These are phyloP conservation scores for Chesias legatella DNA, from an alignment of 2,888 invertebrate genomes.

Conservation along the genomic window DNA sequence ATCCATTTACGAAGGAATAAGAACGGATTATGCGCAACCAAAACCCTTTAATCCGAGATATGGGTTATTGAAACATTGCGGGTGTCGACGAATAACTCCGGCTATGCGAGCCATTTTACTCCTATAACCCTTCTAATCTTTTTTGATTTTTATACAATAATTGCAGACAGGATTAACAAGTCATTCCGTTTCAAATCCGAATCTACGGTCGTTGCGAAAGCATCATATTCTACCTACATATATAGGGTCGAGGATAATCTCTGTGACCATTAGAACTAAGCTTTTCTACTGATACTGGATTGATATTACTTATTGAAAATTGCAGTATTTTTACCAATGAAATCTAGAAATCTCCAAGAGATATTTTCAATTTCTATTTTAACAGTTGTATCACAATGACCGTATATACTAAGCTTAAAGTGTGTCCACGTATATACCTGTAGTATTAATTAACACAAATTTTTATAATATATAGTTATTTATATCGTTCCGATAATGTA, in stretches of 20 bases:
- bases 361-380: no score
- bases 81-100: constrained; percentile 54
- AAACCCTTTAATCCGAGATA: constrained; percentile 67
- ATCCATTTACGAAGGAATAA: constrained; percentile 73
- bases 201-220: constrained; percentile 10
- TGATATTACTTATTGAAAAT: neutral
- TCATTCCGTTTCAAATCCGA: constrained; percentile 32
- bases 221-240: constrained; percentile 22
- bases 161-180: constrained; percentile 33
- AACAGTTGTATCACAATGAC: no score
- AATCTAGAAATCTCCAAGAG: no score
- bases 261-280: no score
- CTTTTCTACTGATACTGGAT: no score
- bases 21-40: constrained; percentile 69
- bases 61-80: constrained; percentile 66
- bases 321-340: no score
- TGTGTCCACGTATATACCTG: no score
- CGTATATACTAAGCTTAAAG: no score
- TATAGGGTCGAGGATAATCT: constrained; percentile 13
- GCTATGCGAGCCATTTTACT: constrained; percentile 38
- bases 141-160: constrained; percentile 39
- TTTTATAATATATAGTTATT: no score
- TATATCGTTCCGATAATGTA: no score
- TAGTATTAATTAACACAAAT: no score
- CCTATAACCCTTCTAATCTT: constrained; percentile 35